A percentile compares a stretch with the other conserved stretches of the same genome.
These are phyloP conservation scores for Poeciliopsis presidionis DNA, from an alignment of 2,797 vertebrate species.

Conservation along the genomic window DNA sequence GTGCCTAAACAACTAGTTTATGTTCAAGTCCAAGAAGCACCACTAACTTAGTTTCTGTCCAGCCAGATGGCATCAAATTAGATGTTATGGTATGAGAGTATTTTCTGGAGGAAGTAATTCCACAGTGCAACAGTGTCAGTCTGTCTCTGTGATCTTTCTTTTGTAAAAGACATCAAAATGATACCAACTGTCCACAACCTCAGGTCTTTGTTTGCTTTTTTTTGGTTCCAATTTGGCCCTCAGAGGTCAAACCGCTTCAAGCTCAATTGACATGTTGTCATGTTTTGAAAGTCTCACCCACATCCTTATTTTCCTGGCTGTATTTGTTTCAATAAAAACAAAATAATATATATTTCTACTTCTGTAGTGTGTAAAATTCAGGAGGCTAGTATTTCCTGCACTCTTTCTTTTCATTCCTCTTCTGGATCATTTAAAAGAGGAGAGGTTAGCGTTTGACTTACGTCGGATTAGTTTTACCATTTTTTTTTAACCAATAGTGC, in stretches of 20 bases:
- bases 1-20: background rate
- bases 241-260: constrained; percentile 48
- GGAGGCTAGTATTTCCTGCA: background rate
- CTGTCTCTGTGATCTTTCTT: constrained; percentile 30
- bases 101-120: constrained; percentile 57
- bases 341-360: background rate
- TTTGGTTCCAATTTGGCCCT: constrained; percentile 24
- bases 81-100: constrained; percentile 37
- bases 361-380: constrained; percentile 45
- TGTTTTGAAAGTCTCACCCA: constrained; percentile 16
- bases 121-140: constrained; percentile 43
- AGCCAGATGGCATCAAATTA: constrained; percentile 38
- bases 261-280: constrained; percentile 38
- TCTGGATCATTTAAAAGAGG: background rate
- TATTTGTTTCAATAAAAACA: constrained; percentile 10
- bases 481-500: background rate
- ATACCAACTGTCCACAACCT: constrained; percentile 20
- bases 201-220: constrained; percentile 23
- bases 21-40: constrained; percentile 22
- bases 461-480: background rate
- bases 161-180: constrained; percentile 55
- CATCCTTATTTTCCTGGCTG: background rate
- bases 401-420: too few relatives aligned
- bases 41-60: constrained; percentile 24
- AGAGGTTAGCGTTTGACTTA: background rate